A percentile compares a stretch with the other conserved stretches of the same genome.
Conservation (phyloP, 2,113 vertebrate species). For the Chunga burmeisteri region DNA sequence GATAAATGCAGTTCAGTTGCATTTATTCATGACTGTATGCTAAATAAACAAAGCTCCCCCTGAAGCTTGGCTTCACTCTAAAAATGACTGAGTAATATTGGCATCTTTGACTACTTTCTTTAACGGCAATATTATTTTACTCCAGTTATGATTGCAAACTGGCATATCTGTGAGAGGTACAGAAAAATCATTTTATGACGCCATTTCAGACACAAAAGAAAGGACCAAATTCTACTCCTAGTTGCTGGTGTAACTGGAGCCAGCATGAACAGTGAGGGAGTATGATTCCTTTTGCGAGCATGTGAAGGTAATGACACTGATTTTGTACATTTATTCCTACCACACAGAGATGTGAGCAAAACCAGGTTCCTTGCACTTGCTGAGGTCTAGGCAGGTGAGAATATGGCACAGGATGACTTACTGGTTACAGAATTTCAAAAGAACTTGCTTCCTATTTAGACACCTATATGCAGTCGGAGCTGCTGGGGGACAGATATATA, state of each 20-base stretch:
- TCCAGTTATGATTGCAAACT: neutral
- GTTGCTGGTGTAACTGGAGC: neutral
- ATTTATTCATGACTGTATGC: neutral
- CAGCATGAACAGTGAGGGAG: neutral
- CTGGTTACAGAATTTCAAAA: neutral
- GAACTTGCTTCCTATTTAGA: neutral
- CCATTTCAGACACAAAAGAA: neutral
- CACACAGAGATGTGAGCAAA: neutral
- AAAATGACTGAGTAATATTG: neutral
- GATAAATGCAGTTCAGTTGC: neutral
- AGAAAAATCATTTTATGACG: neutral
- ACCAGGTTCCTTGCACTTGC: neutral
- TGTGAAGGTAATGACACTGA: accelerated
- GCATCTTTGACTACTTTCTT: neutral
- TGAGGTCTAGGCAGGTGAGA: neutral
- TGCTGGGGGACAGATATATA: neutral
- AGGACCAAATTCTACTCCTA: neutral
- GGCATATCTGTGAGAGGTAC: neutral
- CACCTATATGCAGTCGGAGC: neutral
- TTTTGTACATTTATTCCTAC: neutral
- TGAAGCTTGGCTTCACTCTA: neutral
- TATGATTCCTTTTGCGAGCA: neutral
- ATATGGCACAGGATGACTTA: neutral
- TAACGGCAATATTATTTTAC: neutral
- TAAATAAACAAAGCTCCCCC: neutral